A percentile compares a stretch with the other conserved stretches of the same genome.
Conservation (phyloP, 2,888 invertebrate species). For the Nebria brevicollis region DNA sequence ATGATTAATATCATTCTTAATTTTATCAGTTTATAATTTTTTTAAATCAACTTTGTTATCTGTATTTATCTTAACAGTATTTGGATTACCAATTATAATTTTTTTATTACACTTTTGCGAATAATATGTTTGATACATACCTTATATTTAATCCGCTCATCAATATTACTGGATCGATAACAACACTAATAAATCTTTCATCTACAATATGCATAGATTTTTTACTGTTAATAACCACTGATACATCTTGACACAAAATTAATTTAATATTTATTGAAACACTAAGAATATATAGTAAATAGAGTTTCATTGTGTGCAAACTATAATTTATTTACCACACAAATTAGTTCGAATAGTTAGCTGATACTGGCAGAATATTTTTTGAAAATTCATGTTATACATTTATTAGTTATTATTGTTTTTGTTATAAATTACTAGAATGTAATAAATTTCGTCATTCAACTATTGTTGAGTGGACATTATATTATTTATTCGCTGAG, state of each 20-base stretch:
- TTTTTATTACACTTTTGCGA: background rate
- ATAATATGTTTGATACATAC: constrained; percentile 56
- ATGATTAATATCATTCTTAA: background rate
- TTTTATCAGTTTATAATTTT: background rate
- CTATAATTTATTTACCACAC: background rate
- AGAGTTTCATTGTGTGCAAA: background rate
- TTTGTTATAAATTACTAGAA: background rate
- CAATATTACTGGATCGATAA: constrained; percentile 75
- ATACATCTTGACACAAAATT: constrained; percentile 63
- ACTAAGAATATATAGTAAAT: constrained; percentile 8
- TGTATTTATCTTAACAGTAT: background rate
- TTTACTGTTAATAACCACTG: constrained; percentile 70
- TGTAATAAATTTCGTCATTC: background rate
- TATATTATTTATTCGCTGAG: background rate
- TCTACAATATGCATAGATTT: constrained; percentile 73
- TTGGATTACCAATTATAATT: background rate
- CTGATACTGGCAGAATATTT: background rate
- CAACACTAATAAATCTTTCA: constrained; percentile 78
- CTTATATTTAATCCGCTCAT: constrained; percentile 63
- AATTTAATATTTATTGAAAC: constrained; percentile 28
- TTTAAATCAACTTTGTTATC: background rate
- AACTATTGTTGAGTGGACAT: background rate
- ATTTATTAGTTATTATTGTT: background rate
- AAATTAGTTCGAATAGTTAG: background rate
- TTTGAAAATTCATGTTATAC: background rate